A percentile compares a stretch with the other conserved stretches of the same genome.
Conservation (phyloP, 1,140 invertebrate genomes). For the Manduca sexta region DNA sequence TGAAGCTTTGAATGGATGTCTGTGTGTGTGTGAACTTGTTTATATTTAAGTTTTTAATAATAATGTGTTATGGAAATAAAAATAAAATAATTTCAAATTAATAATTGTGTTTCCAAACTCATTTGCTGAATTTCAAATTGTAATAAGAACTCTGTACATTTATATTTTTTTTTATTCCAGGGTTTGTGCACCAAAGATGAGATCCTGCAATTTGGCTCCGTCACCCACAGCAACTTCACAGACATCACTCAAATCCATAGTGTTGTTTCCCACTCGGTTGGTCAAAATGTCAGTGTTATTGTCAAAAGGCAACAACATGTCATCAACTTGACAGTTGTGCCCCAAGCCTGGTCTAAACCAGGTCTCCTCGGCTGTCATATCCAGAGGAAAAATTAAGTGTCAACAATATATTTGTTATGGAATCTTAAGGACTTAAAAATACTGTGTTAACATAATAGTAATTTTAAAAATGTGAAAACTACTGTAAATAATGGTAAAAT, state of each 20-base stretch:
- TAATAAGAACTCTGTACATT: not conserved
- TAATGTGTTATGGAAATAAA: too few species aligned
- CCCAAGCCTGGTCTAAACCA: conserved; percentile 80
- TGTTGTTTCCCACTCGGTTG: conserved; percentile 84
- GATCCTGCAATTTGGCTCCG: conserved; percentile 88
- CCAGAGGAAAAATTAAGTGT: conserved; percentile 11
- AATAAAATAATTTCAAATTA: too few species aligned
- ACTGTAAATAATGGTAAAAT: too few species aligned
- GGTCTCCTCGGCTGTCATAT: conserved; percentile 85
- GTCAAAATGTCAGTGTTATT: conserved; percentile 75
- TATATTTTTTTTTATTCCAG: conserved; percentile 69
- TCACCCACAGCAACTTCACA: conserved; percentile 83
- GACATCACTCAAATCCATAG: conserved; percentile 78
- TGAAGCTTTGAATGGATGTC: too few species aligned
- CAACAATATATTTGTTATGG: not conserved
- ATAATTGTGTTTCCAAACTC: too few species aligned
- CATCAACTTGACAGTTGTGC: conserved; percentile 76
- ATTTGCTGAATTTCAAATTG: too few species aligned
- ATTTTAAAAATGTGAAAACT: too few species aligned
- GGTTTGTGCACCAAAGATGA: conserved; percentile 84
- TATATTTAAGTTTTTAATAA: too few species aligned
- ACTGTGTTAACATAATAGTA: too few species aligned
- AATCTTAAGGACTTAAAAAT: too few species aligned
- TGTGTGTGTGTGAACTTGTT: too few species aligned
- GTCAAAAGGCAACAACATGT: conserved; percentile 74